Evolutionary conservation across 2,113 vertebrate species (phyloP).

Genomic region (Rana temporaria): DNA sequence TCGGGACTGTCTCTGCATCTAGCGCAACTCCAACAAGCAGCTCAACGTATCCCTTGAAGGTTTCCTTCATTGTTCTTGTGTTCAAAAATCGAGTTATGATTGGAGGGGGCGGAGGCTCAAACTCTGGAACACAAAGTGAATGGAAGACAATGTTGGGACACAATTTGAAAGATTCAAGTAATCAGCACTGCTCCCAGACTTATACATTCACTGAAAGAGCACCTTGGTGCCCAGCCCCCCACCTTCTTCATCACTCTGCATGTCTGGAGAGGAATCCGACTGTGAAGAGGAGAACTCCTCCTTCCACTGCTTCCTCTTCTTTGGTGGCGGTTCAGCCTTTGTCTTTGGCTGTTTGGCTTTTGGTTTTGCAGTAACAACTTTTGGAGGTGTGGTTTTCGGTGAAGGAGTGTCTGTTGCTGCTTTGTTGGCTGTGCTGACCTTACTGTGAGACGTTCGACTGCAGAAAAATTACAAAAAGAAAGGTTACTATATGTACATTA

Average conservation of each 20-base stretch:
- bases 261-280: slow-evolving; percentile 86
- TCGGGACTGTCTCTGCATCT: slow-evolving; percentile 88
- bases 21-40: slow-evolving; percentile 90
- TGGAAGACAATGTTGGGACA: neutral
- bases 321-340: slow-evolving; percentile 94
- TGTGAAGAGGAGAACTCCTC: slow-evolving; percentile 86
- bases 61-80: slow-evolving; percentile 96
- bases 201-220: neutral
- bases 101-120: slow-evolving; percentile 78
- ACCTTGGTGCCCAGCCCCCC: slow-evolving; percentile 54
- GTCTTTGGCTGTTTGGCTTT: slow-evolving; percentile 88
- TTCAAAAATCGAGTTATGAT: slow-evolving; percentile 89
- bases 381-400: slow-evolving; percentile 78
- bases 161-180: neutral
- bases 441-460: slow-evolving; percentile 70
- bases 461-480: neutral
- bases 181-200: neutral
- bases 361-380: slow-evolving; percentile 78
- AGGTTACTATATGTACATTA: neutral
- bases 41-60: slow-evolving; percentile 95
- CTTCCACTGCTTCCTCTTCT: slow-evolving; percentile 98
- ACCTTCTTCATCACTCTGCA: slow-evolving; percentile 86
- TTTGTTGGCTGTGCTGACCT: slow-evolving; percentile 72
- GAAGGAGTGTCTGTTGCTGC: slow-evolving; percentile 69
- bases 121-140: slow-evolving; percentile 71